A percentile compares a stretch with the other conserved stretches of the same genome.
Conservation (phyloP, 2,888 invertebrate species). For the Eilema griseolum region DNA sequence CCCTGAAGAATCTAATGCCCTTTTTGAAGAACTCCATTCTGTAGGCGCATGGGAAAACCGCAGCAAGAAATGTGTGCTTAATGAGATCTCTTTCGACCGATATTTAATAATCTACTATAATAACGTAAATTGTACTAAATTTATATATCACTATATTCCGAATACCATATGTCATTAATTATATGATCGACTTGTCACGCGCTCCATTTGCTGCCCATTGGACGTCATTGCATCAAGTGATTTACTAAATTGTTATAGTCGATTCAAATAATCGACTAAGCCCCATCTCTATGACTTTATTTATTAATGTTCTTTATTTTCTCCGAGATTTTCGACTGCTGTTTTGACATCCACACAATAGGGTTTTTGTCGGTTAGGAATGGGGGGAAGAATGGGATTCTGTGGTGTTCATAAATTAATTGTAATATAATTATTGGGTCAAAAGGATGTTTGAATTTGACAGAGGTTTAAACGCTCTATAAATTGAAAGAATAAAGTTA, state of each 20-base stretch:
- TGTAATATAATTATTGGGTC: constrained; percentile 44
- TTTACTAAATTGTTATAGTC: neutral
- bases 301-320: constrained; percentile 46
- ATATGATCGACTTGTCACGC: too few species aligned
- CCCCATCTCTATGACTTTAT: constrained; percentile 40
- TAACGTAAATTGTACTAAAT: too few species aligned
- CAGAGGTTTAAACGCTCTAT: constrained; percentile 30
- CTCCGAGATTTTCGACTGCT: constrained; percentile 40
- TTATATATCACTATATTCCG: too few species aligned
- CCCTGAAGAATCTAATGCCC: too few species aligned
- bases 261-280: constrained; percentile 31
- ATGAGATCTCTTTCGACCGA: too few species aligned
- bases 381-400: constrained; percentile 29
- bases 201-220: too few species aligned
- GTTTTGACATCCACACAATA: constrained; percentile 51
- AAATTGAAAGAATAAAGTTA: constrained; percentile 3
- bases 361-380: constrained; percentile 45
- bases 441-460: constrained; percentile 31
- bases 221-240: too few species aligned
- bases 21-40: too few species aligned
- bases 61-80: too few species aligned
- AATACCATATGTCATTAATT: too few species aligned
- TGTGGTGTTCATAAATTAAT: constrained; percentile 45
- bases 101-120: too few species aligned
- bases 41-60: too few species aligned